Evolutionary conservation across 1,140 invertebrate species (phyloP).

Genomic region (Penaeus japonicus): DNA sequence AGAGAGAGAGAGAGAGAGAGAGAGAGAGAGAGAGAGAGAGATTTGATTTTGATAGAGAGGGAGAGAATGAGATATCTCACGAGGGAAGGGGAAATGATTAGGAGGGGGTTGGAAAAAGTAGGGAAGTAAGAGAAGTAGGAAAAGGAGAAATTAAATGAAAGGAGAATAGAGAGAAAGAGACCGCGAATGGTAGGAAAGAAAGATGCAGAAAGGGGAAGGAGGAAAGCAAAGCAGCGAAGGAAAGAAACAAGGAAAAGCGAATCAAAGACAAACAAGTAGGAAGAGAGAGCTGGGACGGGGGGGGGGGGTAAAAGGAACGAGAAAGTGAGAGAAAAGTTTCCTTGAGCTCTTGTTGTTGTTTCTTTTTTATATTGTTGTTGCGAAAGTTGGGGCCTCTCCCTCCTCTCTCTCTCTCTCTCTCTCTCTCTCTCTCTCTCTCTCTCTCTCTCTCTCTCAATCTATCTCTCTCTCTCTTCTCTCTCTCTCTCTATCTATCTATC

Average conservation of each 20-base stretch:
- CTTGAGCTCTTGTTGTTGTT: no score
- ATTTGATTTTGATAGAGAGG: neutral
- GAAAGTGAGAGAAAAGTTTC: no score
- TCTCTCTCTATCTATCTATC: neutral
- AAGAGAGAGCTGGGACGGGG: no score
- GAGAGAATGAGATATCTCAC: conserved; percentile 10
- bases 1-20: neutral
- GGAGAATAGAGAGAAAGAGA: no score
- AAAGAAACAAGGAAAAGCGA: no score
- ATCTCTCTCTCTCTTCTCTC: neutral
- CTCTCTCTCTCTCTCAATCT: neutral
- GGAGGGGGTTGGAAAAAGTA: neutral
- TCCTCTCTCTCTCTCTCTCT: conserved; percentile 10
- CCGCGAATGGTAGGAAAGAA: no score
- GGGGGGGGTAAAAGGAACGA: no score
- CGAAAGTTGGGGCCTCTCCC: neutral
- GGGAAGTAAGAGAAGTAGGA: neutral
- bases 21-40: neutral
- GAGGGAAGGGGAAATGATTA: neutral
- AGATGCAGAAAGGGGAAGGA: no score
- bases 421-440: conserved; percentile 15
- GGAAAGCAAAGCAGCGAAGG: no score
- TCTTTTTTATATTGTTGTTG: neutral
- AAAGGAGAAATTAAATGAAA: neutral
- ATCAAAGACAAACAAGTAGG: no score